Conservation (phyloP, 2,113 vertebrate genomes). For the Clarias gariepinus region DNA sequence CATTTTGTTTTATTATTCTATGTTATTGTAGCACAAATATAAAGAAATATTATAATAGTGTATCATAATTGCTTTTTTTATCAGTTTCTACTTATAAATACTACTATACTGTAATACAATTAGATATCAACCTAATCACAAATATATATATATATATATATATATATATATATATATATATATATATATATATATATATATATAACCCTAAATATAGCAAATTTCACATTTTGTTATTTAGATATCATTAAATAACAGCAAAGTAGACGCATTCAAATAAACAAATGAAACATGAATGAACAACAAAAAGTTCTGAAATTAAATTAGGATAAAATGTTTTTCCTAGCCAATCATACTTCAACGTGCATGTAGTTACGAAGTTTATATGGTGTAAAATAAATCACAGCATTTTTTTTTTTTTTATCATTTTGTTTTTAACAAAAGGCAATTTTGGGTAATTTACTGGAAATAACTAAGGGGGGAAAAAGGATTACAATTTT, state of each 20-base stretch:
- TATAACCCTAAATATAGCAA: neutral
- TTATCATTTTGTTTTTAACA: neutral
- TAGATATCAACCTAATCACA: no score
- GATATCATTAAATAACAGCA: neutral
- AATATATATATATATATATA: no score
- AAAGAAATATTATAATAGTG: no score
- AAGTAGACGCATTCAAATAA: neutral
- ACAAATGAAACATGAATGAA: neutral
- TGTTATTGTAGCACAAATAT: neutral
- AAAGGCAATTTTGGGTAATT: neutral
- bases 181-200: no score
- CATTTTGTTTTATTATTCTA: neutral
- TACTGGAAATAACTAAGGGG: neutral
- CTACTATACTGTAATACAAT: no score
- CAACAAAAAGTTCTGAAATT: neutral
- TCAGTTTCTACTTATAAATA: no score
- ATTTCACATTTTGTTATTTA: neutral
- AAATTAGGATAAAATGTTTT: neutral
- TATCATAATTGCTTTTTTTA: no score
- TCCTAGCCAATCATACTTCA: neutral
- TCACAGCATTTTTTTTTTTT: neutral
- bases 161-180: no score
- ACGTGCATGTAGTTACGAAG: neutral
- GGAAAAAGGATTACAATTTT: neutral
- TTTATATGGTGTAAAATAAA: neutral